A percentile compares a stretch with the other conserved stretches of the same genome.
Conservation (phyloP, 2,888 invertebrate species). For the Andrena trimmerana region DNA sequence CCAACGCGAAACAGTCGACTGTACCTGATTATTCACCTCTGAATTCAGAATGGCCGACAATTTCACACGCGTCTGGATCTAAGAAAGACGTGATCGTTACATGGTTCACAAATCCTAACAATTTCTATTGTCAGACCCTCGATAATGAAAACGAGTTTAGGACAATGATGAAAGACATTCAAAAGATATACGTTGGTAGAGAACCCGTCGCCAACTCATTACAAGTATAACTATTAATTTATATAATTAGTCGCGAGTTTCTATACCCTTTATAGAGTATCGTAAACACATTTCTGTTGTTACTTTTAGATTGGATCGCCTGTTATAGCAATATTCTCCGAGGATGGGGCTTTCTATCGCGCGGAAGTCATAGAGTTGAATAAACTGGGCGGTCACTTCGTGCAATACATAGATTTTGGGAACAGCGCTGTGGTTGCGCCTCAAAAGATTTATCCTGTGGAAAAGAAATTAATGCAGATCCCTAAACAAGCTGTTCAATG, state of each 20-base stretch:
- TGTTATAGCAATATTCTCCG: conserved; percentile 90
- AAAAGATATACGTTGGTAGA: conserved; percentile 88
- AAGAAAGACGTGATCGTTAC: conserved; percentile 88
- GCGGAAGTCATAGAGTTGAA: conserved; percentile 88
- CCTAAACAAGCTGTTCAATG: conserved; percentile 91
- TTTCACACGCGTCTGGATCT: conserved; percentile 86
- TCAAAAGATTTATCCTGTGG: conserved; percentile 90
- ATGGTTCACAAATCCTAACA: conserved; percentile 91
- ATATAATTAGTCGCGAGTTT: conserved; percentile 9
- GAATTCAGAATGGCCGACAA: conserved; percentile 86
- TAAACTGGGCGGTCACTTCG: conserved; percentile 88
- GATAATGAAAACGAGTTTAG: conserved; percentile 86
- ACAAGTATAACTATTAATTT: conserved; percentile 71
- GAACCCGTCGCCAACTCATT: conserved; percentile 71
- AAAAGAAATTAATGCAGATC: conserved; percentile 88
- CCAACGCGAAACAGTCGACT: conserved; percentile 43
- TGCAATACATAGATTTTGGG: conserved; percentile 92
- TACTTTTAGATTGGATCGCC: conserved; percentile 87
- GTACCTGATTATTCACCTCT: conserved; percentile 86
- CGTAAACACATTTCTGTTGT: conserved; percentile 13
- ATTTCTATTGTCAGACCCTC: conserved; percentile 89
- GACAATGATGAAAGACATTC: conserved; percentile 90
- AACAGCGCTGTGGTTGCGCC: conserved; percentile 89
- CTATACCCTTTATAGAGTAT: not conserved
- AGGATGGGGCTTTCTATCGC: conserved; percentile 90